Base-by-base conservation (phyloP, 2,113 vertebrate species). In the Festucalex cinctus region DNA sequence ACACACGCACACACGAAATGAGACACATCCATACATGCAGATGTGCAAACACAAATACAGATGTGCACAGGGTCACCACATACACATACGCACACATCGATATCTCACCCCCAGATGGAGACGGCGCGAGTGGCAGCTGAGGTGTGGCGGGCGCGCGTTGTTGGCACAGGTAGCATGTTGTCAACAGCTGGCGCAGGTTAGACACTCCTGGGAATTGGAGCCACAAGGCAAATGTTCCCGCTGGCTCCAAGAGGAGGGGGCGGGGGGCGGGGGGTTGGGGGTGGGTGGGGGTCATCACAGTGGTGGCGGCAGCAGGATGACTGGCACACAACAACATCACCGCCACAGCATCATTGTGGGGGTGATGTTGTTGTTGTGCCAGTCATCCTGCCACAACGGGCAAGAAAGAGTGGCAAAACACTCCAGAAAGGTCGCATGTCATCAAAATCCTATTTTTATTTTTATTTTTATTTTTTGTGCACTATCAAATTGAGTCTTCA, bases 101-200 rank as follows among this genome's bases (percentile, higher is more conserved):
- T 49, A 61, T 79, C 73, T 75, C 12, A 17, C 90, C 92, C 92
- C 93, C 95, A 98, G 95, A 98, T 97, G 96, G 95, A 96, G 89
- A 92, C 91, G 91, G 94, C 95, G 94, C 93, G 94, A 95, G 94
- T 92, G 94, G 94, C 94, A 95, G 95, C 95, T 97, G 95, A 98
- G 90, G 87, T 94, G 93, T 94, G 95, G 95, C 95, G 95, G 95
- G 95, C 94, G 81, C 90, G 57, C 83, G 91, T 93, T 92, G 93
- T 94, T 96, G 95, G 96, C 96, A 94, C 94, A 97, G 95, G 95
- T 96, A 94, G 92, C 95, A 92, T 95, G 96, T 96, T 95, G 94
- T 95, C 94, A 96, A 97, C 97, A 98, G 96, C 97, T 99, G 97
- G 96, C 95, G 92, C 94, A 95, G 95, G 96, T 98, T 97, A 95